A percentile compares a stretch with the other conserved stretches of the same genome.
These are phyloP conservation scores for Caranx ignobilis DNA, from an alignment of 2,113 vertebrate genomes.

Conservation along the genomic window DNA sequence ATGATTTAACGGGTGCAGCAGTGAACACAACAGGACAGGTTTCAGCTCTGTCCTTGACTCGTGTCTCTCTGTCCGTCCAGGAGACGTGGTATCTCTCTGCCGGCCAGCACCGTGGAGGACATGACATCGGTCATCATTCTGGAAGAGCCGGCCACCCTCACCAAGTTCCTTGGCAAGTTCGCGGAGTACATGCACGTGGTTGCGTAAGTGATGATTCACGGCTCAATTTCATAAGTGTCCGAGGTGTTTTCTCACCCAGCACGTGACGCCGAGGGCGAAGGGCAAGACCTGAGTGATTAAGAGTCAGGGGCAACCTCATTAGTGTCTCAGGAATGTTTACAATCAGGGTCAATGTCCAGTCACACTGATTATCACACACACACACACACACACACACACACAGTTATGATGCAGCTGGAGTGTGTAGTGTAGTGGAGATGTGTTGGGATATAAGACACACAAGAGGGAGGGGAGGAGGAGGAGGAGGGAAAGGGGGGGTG, in stretches of 20 bases:
- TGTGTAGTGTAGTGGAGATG: not conserved
- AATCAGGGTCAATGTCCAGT: conserved; percentile 33
- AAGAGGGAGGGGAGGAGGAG: too few relatives aligned
- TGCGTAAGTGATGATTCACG: conserved; percentile 85
- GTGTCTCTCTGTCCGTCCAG: conserved; percentile 71
- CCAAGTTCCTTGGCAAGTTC: conserved; percentile 89
- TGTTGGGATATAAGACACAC: not conserved
- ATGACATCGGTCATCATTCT: conserved; percentile 80
- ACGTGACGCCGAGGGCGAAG: conserved; percentile 10
- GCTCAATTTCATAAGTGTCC: not conserved
- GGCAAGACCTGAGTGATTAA: not conserved
- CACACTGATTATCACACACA: not conserved
- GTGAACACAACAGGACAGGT: not conserved
- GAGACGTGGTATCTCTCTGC: conserved; percentile 86
- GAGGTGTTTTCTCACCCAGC: conserved; percentile 20
- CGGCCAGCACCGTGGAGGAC: conserved; percentile 70
- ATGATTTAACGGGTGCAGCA: too few relatives aligned
- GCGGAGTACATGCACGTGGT: conserved; percentile 92
- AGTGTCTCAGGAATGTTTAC: not conserved
- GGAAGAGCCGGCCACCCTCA: conserved; percentile 82
- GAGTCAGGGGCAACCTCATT: conserved; percentile 20
- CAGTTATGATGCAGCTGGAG: not conserved
- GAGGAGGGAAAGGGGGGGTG: not conserved
- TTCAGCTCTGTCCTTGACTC: not conserved
- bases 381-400: not conserved